These are phyloP conservation scores for Aleiodes alternator DNA, from an alignment of 2,888 invertebrate species.

Conservation along the genomic window DNA sequence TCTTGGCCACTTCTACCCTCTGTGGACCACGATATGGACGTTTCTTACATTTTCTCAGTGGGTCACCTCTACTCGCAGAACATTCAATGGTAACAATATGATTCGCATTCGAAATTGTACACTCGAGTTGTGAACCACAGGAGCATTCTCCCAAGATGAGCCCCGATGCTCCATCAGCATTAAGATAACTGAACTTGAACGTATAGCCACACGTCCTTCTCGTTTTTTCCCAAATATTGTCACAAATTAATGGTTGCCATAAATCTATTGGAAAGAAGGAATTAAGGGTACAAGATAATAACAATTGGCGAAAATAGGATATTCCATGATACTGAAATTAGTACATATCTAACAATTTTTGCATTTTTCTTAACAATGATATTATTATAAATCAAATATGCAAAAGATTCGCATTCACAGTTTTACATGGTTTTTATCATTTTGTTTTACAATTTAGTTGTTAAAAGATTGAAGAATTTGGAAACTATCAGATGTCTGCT, in stretches of 20 bases:
- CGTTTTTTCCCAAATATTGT: conserved; percentile 10
- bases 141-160: not conserved
- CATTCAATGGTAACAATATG: not conserved
- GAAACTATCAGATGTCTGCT: too few species aligned
- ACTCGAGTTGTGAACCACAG: not conserved
- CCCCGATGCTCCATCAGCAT: not conserved
- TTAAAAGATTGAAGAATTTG: not conserved
- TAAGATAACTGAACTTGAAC: not conserved
- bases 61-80: not conserved
- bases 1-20: conserved; percentile 39
- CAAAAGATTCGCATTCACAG: too few species aligned
- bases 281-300: not conserved
- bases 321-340: too few species aligned
- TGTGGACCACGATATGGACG: conserved; percentile 41
- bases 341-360: too few species aligned
- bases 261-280: conserved; percentile 11
- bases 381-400: too few species aligned
- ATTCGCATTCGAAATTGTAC: not conserved
- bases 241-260: conserved; percentile 8
- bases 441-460: not conserved
- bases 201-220: not conserved
- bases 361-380: too few species aligned
- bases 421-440: too few species aligned
- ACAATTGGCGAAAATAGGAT: not conserved
- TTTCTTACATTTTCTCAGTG: conserved; percentile 43